These are phyloP conservation scores for Ptychobarbus kaznakovi DNA, from an alignment of 2,797 vertebrate species.

Conservation along the genomic window DNA sequence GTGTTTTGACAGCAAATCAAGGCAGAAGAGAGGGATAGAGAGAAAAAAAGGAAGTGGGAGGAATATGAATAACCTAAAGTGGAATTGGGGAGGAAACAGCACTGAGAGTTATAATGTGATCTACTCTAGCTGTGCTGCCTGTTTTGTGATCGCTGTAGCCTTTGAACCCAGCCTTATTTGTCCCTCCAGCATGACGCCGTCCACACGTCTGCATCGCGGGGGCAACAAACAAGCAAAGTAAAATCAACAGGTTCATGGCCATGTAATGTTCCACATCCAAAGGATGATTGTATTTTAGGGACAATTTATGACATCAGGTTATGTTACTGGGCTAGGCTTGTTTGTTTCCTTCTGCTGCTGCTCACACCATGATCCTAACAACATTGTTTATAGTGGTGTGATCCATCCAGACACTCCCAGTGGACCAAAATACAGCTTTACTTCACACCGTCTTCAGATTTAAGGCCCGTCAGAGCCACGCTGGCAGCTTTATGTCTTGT, in stretches of 20 bases:
- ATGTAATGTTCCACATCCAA: background rate
- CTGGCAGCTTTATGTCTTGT: conserved; percentile 44
- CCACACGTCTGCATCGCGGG: background rate
- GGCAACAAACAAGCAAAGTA: conserved; percentile 6
- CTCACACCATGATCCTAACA: background rate
- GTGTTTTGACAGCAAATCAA: conserved; percentile 39
- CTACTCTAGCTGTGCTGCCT: background rate
- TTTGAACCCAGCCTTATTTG: background rate
- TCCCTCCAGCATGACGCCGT: background rate
- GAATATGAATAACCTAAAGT: conserved; percentile 27
- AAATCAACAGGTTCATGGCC: background rate
- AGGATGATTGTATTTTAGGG: background rate
- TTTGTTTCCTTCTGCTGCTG: background rate
- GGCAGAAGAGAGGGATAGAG: background rate
- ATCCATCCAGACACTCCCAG: background rate
- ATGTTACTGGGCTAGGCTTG: background rate
- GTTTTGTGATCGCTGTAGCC: background rate
- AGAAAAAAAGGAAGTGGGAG: conserved; percentile 35
- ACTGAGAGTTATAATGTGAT: conserved; percentile 1
- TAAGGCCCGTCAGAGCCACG: conserved; percentile 24
- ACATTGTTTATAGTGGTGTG: conserved; percentile 3
- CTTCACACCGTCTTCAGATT: conserved; percentile 15
- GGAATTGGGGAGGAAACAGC: conserved; percentile 5
- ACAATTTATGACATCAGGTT: background rate
- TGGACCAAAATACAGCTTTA: background rate